Evolutionary conservation across 2,113 vertebrate genomes (phyloP).

Genomic region (Bucco capensis): DNA sequence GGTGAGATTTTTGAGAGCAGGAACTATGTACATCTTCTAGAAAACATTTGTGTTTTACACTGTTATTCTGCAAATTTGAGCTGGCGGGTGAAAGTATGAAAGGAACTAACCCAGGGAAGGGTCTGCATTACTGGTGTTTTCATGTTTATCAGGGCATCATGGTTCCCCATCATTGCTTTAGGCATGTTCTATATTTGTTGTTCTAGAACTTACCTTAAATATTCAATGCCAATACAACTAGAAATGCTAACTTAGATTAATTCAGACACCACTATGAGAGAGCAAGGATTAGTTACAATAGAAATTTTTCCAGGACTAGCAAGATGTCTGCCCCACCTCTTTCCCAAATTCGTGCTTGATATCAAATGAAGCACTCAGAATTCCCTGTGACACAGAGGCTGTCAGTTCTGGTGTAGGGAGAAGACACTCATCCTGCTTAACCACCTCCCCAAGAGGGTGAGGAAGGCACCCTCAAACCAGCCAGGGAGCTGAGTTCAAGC

Average conservation of each 20-base stretch:
- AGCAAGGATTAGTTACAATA: background rate
- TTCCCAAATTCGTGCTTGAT: background rate
- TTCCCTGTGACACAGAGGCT: background rate
- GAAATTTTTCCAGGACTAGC: background rate
- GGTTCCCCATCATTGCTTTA: background rate
- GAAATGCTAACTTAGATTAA: background rate
- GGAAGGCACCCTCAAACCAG: background rate
- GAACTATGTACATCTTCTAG: background rate
- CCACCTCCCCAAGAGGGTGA: background rate
- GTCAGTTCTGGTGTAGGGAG: fast-evolving
- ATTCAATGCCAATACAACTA: background rate
- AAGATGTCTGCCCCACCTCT: background rate
- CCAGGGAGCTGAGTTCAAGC: background rate
- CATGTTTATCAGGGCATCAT: fast-evolving
- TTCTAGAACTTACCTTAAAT: background rate
- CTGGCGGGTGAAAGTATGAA: background rate
- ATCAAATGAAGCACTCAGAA: background rate
- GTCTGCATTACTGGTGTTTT: background rate
- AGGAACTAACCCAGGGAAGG: background rate
- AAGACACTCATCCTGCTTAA: background rate
- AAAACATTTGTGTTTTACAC: background rate
- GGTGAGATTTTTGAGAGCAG: background rate
- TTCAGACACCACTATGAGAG: background rate
- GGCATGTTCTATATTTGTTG: background rate
- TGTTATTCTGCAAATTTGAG: background rate